Conservation (phyloP, 2,888 invertebrate species). For the Ephialtes manifestator region DNA sequence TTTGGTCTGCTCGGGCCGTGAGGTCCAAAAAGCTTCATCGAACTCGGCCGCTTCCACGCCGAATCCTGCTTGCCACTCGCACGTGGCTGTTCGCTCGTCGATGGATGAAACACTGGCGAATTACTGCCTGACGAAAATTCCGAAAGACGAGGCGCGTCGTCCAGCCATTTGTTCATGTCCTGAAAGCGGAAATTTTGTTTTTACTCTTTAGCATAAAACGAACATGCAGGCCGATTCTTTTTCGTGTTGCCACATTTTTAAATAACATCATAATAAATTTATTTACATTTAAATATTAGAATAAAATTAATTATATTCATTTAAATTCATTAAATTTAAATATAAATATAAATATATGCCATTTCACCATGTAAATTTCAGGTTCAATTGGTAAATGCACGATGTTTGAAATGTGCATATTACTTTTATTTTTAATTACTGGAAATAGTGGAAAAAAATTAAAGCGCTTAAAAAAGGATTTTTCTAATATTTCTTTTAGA, state of each 20-base stretch:
- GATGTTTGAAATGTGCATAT: too few relatives aligned
- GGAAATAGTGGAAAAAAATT: too few relatives aligned
- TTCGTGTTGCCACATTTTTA: neutral
- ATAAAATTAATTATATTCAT: too few relatives aligned
- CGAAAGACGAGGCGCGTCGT: constrained; percentile 92
- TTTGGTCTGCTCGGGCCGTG: constrained; percentile 82
- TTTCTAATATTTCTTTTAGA: too few relatives aligned
- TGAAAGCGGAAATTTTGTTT: constrained; percentile 87
- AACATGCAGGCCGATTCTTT: neutral
- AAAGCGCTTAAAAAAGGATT: too few relatives aligned
- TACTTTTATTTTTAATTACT: too few relatives aligned
- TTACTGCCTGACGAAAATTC: constrained; percentile 93
- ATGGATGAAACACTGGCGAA: constrained; percentile 87
- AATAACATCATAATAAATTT: neutral
- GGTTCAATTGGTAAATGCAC: too few relatives aligned
- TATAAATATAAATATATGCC: too few relatives aligned
- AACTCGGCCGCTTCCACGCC: constrained; percentile 86
- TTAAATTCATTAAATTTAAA: too few relatives aligned
- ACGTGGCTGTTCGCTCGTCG: constrained; percentile 87
- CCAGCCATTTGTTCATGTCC: constrained; percentile 96
- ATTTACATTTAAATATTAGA: too few relatives aligned
- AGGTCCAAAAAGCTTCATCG: constrained; percentile 82
- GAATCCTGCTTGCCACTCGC: constrained; percentile 88
- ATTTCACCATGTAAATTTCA: too few relatives aligned
- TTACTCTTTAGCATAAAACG: too few relatives aligned